Evolutionary conservation across 2,888 invertebrate species (phyloP), one percentile per base, ranked within the genome.

Genomic region (Xestoiulus laeticollis): DNA sequence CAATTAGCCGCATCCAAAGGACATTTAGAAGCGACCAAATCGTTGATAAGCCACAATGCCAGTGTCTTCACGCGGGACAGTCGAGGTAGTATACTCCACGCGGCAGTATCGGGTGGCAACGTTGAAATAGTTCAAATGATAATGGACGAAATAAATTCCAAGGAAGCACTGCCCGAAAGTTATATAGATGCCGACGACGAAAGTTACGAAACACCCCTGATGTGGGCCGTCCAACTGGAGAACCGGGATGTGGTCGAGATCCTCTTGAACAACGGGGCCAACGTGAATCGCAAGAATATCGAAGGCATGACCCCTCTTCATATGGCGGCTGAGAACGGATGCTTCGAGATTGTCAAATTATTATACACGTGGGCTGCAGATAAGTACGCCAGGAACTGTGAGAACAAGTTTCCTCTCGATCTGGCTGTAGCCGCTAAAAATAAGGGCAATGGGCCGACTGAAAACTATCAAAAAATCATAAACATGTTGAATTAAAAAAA

Each of bases 21-120:
- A 5, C 86, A 59, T 48, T 53, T 86, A 4, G 86, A 86, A 53
- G 86, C 59, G 22, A 53, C 53, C 12, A 33, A n/a, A 48, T 14
- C 53, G 43, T 30, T 86, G n/a, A 26, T 48, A n/a, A 19, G n/a
- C 3, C 43, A 86, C 19, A 53, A 53, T 14, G 53, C 48, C 6
- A 59, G 30, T 53, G 44, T 86, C 43, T 43, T 85, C 43, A 43
- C 85, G 44, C 38, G 44, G 44, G 44, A 85, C 44, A 85, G 43
- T 26, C 38, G 44, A 26, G 85, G 38, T 0, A 78, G 38, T 22
- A 38, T 44, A n/a, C 33, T 68, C n/a, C 82, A 68, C 33, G 78
- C 43, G 0, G 87, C 68, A 12, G 68, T 94, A 32, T 90, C 91
- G 87, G 85, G 85, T 26, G 33, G 43, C n/a, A 94, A 94, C 14